Conservation (phyloP, 2,888 invertebrate genomes). For the Drosophila ezoana region DNA sequence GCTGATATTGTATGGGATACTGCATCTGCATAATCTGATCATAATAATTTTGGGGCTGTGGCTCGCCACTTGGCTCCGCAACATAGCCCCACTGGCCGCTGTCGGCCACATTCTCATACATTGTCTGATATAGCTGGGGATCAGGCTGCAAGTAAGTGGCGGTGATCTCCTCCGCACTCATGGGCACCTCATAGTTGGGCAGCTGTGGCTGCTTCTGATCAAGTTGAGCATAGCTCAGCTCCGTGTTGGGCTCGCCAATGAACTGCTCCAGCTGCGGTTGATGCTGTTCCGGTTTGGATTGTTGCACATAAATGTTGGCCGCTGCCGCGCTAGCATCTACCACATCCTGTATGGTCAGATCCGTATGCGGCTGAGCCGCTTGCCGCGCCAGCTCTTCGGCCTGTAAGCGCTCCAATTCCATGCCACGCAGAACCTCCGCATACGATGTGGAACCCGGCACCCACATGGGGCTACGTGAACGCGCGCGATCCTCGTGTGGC, state of each 20-base stretch:
- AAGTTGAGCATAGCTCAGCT: conserved; percentile 35
- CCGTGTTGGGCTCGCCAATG: conserved; percentile 27
- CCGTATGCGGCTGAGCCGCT: conserved; percentile 43
- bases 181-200: conserved; percentile 63
- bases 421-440: conserved; percentile 91
- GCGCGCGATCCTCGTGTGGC: conserved; percentile 82
- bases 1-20: conserved; percentile 81
- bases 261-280: conserved; percentile 39
- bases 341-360: conserved; percentile 72
- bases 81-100: conserved; percentile 78
- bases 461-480: conserved; percentile 91
- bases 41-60: conserved; percentile 74
- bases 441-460: conserved; percentile 90
- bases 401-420: conserved; percentile 81
- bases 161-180: conserved; percentile 82
- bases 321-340: conserved; percentile 63
- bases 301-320: conserved; percentile 44
- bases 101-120: conserved; percentile 81
- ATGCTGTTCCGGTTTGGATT: conserved; percentile 27
- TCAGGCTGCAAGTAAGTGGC: conserved; percentile 82
- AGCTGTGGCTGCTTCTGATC: conserved; percentile 23
- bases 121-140: conserved; percentile 78
- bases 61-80: conserved; percentile 16
- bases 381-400: conserved; percentile 63
- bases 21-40: conserved; percentile 83